Evolutionary conservation across 2,113 vertebrate genomes (phyloP), one percentile per base, ranked within the genome.

Genomic region (Mesitornis unicolor): DNA sequence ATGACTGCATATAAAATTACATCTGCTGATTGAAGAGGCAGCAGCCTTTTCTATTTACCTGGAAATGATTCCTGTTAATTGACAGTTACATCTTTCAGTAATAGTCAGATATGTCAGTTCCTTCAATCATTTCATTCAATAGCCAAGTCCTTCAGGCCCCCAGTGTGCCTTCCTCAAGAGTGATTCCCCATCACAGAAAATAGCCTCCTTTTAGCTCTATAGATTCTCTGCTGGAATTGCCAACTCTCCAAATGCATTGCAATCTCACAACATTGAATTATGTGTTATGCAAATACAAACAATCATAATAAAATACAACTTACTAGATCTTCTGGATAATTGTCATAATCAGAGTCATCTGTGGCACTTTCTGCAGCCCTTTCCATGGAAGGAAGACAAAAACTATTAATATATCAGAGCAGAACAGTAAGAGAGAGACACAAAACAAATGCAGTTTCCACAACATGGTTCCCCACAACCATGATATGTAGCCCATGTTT

Each of bases 261-360:
- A 69, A 74, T 25, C 76, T 81, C 22, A n/a, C 24, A 56, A 69
- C 16, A 70, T 0, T 61, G 18, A 83, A 53, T n/a, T 6, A 36
- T 3, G 3, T 13, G 12, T 38, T 22, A n/a, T 15, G 28, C 43
- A 68, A 87, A 85, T 11, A 56, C 7, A 87, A 71, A 16, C 15
- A 51, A 85, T 28, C 43, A 36, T 6, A 81, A 54, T 38, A 65
- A 94, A 78, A 50, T 48, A 75, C 6, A 84, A 90, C 96, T 98
- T 98, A 99, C 99, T 79, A 98, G 93, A 65, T 97, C 97, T 60
- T 98, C 98, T 70, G 95, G 85, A 60, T 98, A 70, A 64, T 97
- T 98, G 24, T 99, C 98, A 69, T 87, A 96, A 93, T 99, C 98
- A 26, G 98, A 98, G n/a, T 97, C 96, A 71, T 98, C 98, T 45